These are phyloP conservation scores for Heterohyrax brucei DNA, from an alignment of 2,797 vertebrate genomes.

Conservation along the genomic window DNA sequence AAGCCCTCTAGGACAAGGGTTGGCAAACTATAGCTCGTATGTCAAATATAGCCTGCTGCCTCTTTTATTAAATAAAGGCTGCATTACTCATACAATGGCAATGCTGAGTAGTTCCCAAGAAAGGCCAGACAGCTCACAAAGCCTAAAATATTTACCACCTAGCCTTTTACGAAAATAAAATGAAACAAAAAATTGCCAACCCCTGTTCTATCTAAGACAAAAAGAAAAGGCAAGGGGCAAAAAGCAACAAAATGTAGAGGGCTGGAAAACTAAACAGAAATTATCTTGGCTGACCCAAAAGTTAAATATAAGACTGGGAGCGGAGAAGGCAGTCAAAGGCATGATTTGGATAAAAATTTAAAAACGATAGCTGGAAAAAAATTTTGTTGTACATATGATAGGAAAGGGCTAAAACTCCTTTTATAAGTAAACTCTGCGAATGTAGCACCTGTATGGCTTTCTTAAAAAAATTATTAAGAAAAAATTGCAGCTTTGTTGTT, in stretches of 20 bases:
- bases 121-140: slow-evolving; percentile 14
- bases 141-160: slow-evolving; percentile 67
- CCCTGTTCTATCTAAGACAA: slow-evolving; percentile 61
- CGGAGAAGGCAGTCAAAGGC: background rate
- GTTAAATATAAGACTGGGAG: background rate
- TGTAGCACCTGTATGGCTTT: slow-evolving; percentile 7
- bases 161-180: slow-evolving; percentile 38
- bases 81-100: background rate
- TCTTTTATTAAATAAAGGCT: background rate
- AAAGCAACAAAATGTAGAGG: slow-evolving; percentile 55
- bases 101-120: slow-evolving; percentile 34
- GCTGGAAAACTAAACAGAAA: background rate
- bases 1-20: slow-evolving; percentile 40
- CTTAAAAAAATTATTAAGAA: background rate
- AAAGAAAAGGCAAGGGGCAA: slow-evolving; percentile 49
- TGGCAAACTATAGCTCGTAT: background rate
- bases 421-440: slow-evolving; percentile 18
- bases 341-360: slow-evolving; percentile 47
- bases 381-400: background rate
- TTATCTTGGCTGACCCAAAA: background rate
- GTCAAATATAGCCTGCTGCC: background rate
- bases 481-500: background rate
- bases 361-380: slow-evolving; percentile 12
- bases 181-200: slow-evolving; percentile 20
- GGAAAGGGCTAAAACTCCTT: background rate